A percentile compares a stretch with the other conserved stretches of the same genome.
Evolutionary conservation across 2,888 invertebrate genomes (phyloP).

Genomic region (Scaptodrosophila latifasciaeformis): DNA sequence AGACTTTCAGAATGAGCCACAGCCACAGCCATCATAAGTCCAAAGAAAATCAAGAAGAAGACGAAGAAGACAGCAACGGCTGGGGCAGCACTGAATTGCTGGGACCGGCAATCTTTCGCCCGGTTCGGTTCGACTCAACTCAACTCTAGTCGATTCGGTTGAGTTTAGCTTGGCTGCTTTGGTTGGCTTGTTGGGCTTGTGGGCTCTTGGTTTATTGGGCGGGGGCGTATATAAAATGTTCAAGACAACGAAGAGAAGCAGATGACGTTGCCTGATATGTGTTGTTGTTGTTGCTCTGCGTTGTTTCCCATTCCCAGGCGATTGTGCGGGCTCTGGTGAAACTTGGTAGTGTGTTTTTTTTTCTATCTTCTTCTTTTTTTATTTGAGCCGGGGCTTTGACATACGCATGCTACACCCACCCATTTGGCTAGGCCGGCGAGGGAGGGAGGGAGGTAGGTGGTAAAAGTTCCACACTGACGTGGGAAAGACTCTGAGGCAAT

Average conservation of each 20-base stretch:
- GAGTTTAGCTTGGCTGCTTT: conserved; percentile 1
- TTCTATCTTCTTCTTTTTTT: no score
- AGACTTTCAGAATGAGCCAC: no score
- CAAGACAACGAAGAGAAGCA: conserved; percentile 26
- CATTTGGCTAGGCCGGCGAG: neutral
- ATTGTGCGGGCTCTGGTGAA: conserved; percentile 18
- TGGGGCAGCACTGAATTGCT: no score
- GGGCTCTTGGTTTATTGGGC: conserved; percentile 11
- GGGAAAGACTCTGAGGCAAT: no score
- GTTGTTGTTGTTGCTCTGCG: conserved; percentile 18
- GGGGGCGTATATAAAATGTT: conserved; percentile 36
- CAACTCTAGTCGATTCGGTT: neutral
- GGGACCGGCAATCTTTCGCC: no score
- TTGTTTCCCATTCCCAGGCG: conserved; percentile 53
- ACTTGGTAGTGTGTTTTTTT: neutral
- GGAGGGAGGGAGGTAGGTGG: conserved; percentile 7
- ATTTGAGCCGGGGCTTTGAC: conserved; percentile 1
- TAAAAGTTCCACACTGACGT: no score
- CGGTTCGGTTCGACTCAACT: no score
- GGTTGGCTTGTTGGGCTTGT: conserved; percentile 11
- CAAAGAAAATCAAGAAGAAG: no score
- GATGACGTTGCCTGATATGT: conserved; percentile 55
- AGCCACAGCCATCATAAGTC: no score
- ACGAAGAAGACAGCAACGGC: no score
- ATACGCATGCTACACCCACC: conserved; percentile 7